These are phyloP conservation scores for Macrophya alboannulata DNA, from an alignment of 2,888 invertebrate genomes.

Conservation along the genomic window DNA sequence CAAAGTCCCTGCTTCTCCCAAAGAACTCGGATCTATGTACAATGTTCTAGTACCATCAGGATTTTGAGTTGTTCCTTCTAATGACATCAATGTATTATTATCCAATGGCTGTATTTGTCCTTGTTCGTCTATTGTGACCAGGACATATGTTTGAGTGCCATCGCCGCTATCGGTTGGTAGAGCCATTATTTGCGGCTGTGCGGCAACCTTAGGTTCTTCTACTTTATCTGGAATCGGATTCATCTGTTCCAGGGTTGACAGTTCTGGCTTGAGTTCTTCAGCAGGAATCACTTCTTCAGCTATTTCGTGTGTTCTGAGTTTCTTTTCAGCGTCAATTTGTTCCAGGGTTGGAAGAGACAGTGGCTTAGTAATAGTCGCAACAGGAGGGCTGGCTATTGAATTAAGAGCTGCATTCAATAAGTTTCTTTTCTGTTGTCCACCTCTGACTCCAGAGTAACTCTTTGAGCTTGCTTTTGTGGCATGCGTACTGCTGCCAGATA, in stretches of 20 bases:
- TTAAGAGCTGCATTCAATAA: conserved; percentile 67
- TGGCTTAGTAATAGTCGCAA: conserved; percentile 51
- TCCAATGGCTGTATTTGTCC: conserved; percentile 88
- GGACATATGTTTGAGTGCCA: conserved; percentile 88
- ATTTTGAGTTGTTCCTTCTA: conserved; percentile 76
- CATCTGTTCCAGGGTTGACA: conserved; percentile 53
- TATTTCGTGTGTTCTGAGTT: conserved; percentile 63
- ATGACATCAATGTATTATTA: conserved; percentile 85
- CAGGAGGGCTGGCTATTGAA: conserved; percentile 57
- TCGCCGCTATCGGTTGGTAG: conserved; percentile 88
- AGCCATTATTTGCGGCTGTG: conserved; percentile 86
- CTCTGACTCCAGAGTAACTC: conserved; percentile 54
- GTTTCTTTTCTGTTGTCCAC: conserved; percentile 65
- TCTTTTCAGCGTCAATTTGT: conserved; percentile 65
- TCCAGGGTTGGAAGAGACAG: conserved; percentile 67
- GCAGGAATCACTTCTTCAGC: conserved; percentile 63
- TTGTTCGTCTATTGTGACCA: conserved; percentile 87
- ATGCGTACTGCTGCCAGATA: conserved; percentile 41
- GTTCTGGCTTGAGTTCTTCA: conserved; percentile 60
- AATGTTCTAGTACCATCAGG: conserved; percentile 74
- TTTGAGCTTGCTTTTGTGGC: conserved; percentile 59
- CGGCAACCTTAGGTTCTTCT: conserved; percentile 70
- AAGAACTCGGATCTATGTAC: conserved; percentile 80
- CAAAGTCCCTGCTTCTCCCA: conserved; percentile 80
- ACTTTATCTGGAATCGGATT: conserved; percentile 68